phyloP scores from a whole-genome alignment of 2,797 vertebrate genomes.

The Rachycentron canadum region DNA sequence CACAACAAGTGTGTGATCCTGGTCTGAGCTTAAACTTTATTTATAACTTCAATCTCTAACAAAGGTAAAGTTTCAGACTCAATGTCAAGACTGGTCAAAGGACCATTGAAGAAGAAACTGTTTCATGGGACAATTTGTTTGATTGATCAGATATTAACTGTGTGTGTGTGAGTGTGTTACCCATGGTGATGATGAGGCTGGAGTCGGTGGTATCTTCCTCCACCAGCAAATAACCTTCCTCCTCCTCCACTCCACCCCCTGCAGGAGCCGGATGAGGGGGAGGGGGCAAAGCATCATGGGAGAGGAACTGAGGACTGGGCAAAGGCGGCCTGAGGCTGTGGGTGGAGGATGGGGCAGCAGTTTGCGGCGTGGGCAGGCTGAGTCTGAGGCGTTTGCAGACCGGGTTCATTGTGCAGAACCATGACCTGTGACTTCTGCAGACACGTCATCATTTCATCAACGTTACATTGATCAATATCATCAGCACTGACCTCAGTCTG shows the following conservation, averaged over 20 bases:
- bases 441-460: neutral
- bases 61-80: no score
- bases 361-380: constrained; percentile 6
- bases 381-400: constrained; percentile 68
- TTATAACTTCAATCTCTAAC: no score
- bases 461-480: neutral
- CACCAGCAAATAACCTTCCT: constrained; percentile 66
- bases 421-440: constrained; percentile 66
- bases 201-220: constrained; percentile 78
- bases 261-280: neutral
- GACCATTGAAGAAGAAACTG: no score
- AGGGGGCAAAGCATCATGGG: constrained; percentile 59
- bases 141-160: no score
- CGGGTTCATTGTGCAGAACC: constrained; percentile 68
- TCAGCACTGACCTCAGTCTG: neutral
- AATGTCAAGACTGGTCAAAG: no score
- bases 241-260: constrained; percentile 32
- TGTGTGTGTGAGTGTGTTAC: constrained; percentile 43
- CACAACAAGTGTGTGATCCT: no score
- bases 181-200: constrained; percentile 83
- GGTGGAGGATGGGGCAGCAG: neutral
- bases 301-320: neutral
- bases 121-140: no score
- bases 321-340: accelerated
- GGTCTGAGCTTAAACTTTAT: no score